Evolutionary conservation across 2,888 invertebrate genomes (phyloP).

Genomic region (Drosophila yooni): DNA sequence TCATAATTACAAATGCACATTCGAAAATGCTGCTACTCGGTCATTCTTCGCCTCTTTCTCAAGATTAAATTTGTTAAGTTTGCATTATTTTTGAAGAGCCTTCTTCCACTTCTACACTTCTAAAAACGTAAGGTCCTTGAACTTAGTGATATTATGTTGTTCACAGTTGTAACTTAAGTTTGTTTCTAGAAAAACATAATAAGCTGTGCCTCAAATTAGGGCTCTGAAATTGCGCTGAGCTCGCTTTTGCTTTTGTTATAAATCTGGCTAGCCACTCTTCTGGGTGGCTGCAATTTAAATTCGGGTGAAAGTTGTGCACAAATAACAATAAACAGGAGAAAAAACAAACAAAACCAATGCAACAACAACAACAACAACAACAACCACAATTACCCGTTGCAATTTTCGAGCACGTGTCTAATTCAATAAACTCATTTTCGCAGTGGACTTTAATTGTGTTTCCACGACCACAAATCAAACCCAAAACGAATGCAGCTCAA

Average conservation of each 20-base stretch:
- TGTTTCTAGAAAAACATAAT: too few species aligned
- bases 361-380: conserved; percentile 21
- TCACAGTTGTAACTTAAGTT: not conserved
- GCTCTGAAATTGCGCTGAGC: not conserved
- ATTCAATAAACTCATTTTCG: conserved; percentile 71
- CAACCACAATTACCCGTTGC: conserved; percentile 48
- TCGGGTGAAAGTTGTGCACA: conserved; percentile 48
- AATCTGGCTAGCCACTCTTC: conserved; percentile 13
- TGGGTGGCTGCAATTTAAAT: conserved; percentile 13
- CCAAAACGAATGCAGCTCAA: conserved; percentile 62
- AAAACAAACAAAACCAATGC: conserved; percentile 4
- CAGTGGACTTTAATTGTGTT: conserved; percentile 65
- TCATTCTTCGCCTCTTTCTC: not conserved
- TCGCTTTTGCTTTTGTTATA: conserved; percentile 36
- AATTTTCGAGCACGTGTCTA: conserved; percentile 73
- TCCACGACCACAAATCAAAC: conserved; percentile 52
- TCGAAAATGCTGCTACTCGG: not conserved
- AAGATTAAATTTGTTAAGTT: not conserved
- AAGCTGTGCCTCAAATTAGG: not conserved
- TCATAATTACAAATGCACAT: not conserved
- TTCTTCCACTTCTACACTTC: not conserved
- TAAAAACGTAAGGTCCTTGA: not conserved
- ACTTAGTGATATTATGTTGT: not conserved
- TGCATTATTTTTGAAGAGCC: not conserved
- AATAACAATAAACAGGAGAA: not conserved